phyloP scores from a whole-genome alignment of 1,140 invertebrate species.

The Drosophila sp. region DNA sequence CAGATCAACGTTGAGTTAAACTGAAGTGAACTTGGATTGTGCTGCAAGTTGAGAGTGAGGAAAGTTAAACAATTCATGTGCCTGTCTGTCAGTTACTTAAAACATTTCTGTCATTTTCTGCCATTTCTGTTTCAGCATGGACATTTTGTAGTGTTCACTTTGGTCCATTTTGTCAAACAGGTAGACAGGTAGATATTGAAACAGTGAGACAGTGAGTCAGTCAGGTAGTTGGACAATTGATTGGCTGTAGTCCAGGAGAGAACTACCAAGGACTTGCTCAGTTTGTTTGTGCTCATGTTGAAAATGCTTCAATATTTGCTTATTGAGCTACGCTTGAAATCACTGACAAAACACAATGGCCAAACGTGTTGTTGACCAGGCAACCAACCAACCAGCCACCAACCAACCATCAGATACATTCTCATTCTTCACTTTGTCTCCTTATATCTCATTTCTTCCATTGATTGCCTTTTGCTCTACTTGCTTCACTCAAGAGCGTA shows the following conservation, averaged over 20 bases:
- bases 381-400: background rate
- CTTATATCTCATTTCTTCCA: background rate
- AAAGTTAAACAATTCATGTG: conserved; percentile 63
- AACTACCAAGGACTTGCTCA: conserved; percentile 13
- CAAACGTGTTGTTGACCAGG: conserved; percentile 14
- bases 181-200: too few species aligned
- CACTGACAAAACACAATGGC: conserved; percentile 25
- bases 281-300: conserved; percentile 44
- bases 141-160: conserved; percentile 19
- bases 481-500: conserved; percentile 29
- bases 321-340: conserved; percentile 61
- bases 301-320: conserved; percentile 66
- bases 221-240: conserved; percentile 21
- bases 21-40: conserved; percentile 21
- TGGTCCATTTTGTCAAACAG: conserved; percentile 2
- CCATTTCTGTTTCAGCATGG: background rate
- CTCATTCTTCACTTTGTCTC: background rate
- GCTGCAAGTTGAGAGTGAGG: background rate
- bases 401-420: background rate
- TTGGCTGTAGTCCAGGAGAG: conserved; percentile 18
- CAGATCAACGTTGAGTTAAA: conserved; percentile 14
- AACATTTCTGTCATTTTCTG: conserved; percentile 13
- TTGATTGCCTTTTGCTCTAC: conserved; percentile 21
- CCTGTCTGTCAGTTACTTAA: conserved; percentile 33
- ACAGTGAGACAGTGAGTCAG: conserved; percentile 1